Base-by-base conservation (phyloP, 1,140 invertebrate species). In the Sitophilus oryzae region DNA sequence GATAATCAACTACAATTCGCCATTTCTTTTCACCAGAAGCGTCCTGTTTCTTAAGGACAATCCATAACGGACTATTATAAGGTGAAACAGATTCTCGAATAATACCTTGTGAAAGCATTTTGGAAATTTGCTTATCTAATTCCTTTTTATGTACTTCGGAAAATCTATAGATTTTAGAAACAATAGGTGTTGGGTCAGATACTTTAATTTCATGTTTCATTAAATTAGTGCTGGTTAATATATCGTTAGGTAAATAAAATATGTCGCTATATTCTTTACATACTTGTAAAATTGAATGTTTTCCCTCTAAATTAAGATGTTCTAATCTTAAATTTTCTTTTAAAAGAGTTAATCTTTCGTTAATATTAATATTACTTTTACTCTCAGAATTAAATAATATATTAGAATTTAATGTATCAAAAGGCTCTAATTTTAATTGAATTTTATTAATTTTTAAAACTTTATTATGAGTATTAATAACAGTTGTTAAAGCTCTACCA, bases 91-190 rank as follows among this genome's bases (percentile, higher is more conserved):
- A 67, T 23, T 60, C 59, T 34, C 55, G 52, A 42, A 74, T 74
- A 14, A 74, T 71, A 15, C 61, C 35, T 11, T 37, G 35, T 3
- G 3, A 14, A 3, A 37, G 11, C 35, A 37, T 37, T 37, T 37
- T 37, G 35, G 35, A 37, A 37, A 37, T n/a, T 37, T 37, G 35
- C 3, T 59, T 53, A 72, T 69, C 60, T 4, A 73, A 62, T 65
- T 74, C 71, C 20, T 68, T 44, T 61, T 70, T 59, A 36, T 72
- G 69, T n/a, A 67, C 44, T 59, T 69, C 48, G 1, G 69, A 68
- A 25, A 61, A 68, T 19, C 67, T 34, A 60, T 71, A 70, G 9
- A 50, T 54, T 64, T 67, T 67, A 5, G 64, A 40, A 44, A 35
- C 40, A 21, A 68, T 61, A 22, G 65, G 63, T 14, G 19, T 65